Conservation (phyloP, 2,797 vertebrate species). For the Pangasius larnaudii region DNA sequence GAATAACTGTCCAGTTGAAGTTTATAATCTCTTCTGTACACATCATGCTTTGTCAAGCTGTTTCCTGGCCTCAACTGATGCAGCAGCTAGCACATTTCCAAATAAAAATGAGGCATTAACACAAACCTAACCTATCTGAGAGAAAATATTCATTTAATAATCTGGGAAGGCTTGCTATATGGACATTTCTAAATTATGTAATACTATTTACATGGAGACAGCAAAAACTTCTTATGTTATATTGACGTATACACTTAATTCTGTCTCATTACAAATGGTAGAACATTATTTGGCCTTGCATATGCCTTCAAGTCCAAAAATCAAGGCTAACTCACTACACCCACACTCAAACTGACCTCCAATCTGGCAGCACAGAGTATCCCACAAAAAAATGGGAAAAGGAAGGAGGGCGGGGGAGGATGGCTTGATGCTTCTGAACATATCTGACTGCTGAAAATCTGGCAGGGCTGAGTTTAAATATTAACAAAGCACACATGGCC, state of each 20-base stretch:
- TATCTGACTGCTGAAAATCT: slow-evolving; percentile 70
- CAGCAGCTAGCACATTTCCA: slow-evolving; percentile 65
- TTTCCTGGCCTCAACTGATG: slow-evolving; percentile 62
- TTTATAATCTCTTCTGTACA: slow-evolving; percentile 62
- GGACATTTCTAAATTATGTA: neutral
- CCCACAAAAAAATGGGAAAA: slow-evolving; percentile 36
- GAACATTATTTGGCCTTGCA: slow-evolving; percentile 12
- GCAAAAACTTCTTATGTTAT: neutral
- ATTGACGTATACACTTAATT: neutral
- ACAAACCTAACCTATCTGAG: slow-evolving; percentile 54
- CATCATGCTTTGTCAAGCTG: slow-evolving; percentile 67
- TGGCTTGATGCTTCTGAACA: slow-evolving; percentile 61
- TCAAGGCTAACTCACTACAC: slow-evolving; percentile 34
- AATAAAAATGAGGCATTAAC: slow-evolving; percentile 52
- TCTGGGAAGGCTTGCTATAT: neutral
- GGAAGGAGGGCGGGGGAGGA: slow-evolving; percentile 50
- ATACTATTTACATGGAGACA: neutral
- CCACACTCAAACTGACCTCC: slow-evolving; percentile 68
- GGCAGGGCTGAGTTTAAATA: slow-evolving; percentile 84
- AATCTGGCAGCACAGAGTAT: slow-evolving; percentile 61
- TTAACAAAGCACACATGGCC: slow-evolving; percentile 86
- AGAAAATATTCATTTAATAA: slow-evolving; percentile 27
- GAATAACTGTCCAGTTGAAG: slow-evolving; percentile 64
- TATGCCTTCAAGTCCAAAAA: slow-evolving; percentile 18
- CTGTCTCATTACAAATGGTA: slow-evolving; percentile 12